Evolutionary conservation across 1,140 invertebrate genomes (phyloP).

Genomic region (Lasaia peninsularis): DNA sequence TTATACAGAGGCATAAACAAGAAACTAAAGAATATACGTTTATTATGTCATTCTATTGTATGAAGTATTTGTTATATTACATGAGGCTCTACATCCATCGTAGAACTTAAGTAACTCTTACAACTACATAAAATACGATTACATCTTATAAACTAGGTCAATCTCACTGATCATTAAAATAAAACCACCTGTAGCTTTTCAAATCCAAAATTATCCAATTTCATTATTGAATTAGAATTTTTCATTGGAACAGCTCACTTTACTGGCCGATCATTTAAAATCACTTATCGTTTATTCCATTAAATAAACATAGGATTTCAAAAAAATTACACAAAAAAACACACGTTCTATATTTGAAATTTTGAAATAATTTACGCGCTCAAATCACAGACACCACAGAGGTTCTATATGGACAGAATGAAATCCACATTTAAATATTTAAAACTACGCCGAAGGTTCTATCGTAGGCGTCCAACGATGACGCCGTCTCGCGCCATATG

Average conservation of each 20-base stretch:
- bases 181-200: constrained; percentile 60
- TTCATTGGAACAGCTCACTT: constrained; percentile 27
- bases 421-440: constrained; percentile 29
- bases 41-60: no score
- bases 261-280: constrained; percentile 1
- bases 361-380: constrained; percentile 9
- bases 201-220: constrained; percentile 70
- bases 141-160: no score
- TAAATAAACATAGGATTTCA: constrained; percentile 12
- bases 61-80: no score
- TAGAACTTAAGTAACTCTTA: no score
- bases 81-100: no score
- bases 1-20: no score
- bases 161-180: neutral
- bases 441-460: constrained; percentile 41
- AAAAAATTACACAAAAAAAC: neutral
- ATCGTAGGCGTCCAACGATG: constrained; percentile 54
- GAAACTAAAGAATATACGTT: no score
- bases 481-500: constrained; percentile 56
- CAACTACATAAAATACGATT: no score
- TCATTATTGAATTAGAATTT: constrained; percentile 44
- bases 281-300: constrained; percentile 19
- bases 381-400: neutral
- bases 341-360: constrained; percentile 11
- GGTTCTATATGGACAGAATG: constrained; percentile 15